Evolutionary conservation across 2,113 vertebrate species (phyloP).

Genomic region (Laticauda colubrina): DNA sequence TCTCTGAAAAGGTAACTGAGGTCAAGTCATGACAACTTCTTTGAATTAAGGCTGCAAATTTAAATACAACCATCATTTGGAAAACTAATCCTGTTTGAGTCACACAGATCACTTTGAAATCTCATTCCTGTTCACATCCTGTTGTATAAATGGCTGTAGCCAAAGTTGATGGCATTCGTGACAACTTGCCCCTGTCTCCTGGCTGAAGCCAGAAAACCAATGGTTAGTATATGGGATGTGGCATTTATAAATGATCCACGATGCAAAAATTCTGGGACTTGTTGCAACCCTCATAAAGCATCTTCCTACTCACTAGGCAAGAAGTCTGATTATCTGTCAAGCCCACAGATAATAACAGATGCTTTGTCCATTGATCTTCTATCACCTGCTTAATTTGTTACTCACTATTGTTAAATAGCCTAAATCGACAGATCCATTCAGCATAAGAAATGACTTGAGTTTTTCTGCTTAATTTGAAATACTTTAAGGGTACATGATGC

Average conservation of each 20-base stretch:
- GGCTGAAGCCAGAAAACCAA: background rate
- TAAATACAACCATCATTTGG: background rate
- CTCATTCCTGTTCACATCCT: background rate
- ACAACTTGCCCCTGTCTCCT: background rate
- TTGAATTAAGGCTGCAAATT: background rate
- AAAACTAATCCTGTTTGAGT: background rate
- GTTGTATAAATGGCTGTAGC: background rate
- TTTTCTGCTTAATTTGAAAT: constrained; percentile 42
- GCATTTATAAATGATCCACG: background rate
- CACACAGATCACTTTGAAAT: background rate
- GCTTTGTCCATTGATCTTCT: constrained; percentile 18
- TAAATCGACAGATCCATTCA: constrained; percentile 31
- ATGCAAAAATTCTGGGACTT: accelerated
- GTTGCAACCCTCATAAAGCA: constrained; percentile 9
- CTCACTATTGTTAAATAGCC: constrained; percentile 18
- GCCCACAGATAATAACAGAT: constrained; percentile 26
- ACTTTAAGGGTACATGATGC: constrained; percentile 47
- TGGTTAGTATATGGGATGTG: background rate
- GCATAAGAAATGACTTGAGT: background rate
- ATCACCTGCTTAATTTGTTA: constrained; percentile 22
- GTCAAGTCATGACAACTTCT: background rate
- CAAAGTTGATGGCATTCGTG: background rate
- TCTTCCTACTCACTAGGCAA: constrained; percentile 4
- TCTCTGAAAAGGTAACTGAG: background rate
- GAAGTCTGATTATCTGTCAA: constrained; percentile 15